Percentiles rank a stretch among this genome's conserved stretches.
phyloP scores from a whole-genome alignment of 2,888 invertebrate species.

The Strigamia transsilvanica region DNA sequence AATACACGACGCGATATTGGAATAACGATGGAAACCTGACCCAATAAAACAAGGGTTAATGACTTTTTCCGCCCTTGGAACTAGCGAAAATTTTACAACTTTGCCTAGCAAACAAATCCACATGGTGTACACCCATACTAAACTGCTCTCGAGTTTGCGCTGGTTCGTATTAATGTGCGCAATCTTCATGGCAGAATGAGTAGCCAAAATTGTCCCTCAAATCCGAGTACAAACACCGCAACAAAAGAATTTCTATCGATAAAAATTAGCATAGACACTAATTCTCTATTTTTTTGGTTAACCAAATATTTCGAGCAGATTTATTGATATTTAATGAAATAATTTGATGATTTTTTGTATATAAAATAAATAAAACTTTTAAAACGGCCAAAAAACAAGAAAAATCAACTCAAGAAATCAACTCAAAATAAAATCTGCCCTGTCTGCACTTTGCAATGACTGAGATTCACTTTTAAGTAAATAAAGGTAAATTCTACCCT shows the following conservation, averaged over 20 bases:
- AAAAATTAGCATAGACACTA: no score
- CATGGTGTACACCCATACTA: neutral
- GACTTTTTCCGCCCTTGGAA: neutral
- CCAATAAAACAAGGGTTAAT: neutral
- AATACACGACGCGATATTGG: neutral
- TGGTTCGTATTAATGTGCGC: constrained; percentile 27
- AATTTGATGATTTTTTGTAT: no score
- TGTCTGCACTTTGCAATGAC: no score
- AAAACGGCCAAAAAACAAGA: no score
- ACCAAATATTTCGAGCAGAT: no score
- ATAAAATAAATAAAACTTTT: no score
- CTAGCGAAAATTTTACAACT: neutral
- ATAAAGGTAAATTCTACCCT: no score
- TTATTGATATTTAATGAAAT: no score
- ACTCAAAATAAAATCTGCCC: no score
- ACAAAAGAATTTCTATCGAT: neutral
- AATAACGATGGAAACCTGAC: constrained; percentile 9
- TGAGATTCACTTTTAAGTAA: no score
- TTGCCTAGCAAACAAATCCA: neutral
- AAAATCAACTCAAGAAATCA: no score
- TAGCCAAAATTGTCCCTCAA: neutral
- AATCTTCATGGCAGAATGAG: constrained; percentile 2
- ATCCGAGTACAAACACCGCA: constrained; percentile 3
- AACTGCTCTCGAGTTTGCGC: constrained; percentile 1
- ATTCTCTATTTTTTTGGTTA: no score